Percentiles rank a stretch among this genome's conserved stretches.
Evolutionary conservation across 1,140 invertebrate genomes (phyloP).

Genomic region (Nasonia longicornis): DNA sequence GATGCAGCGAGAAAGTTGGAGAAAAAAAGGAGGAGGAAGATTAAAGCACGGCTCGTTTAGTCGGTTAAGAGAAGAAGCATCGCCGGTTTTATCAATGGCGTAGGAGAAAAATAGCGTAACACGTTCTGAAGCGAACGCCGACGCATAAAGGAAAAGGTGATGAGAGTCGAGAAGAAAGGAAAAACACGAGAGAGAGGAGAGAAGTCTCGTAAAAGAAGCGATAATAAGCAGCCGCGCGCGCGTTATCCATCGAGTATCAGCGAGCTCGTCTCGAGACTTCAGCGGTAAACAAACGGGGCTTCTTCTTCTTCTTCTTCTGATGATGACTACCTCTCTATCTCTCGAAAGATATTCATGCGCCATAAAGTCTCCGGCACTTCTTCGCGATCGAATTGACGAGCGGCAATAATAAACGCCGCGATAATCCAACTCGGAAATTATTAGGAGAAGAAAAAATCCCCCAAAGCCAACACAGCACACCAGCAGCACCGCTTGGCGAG

Average conservation of each 20-base stretch:
- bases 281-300: constrained; percentile 20
- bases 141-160: not conserved
- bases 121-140: not conserved
- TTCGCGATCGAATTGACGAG: not conserved
- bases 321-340: not conserved
- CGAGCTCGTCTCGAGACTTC: constrained; percentile 45
- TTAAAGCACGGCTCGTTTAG: not conserved
- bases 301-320: not conserved
- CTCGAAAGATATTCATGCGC: constrained; percentile 58
- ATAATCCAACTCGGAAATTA: not conserved
- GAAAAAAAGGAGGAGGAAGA: not conserved
- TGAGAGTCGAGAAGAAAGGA: constrained; percentile 21
- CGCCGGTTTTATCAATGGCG: not conserved
- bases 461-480: not conserved
- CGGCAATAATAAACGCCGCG: not conserved
- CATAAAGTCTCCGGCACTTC: constrained; percentile 53
- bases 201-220: constrained; percentile 28
- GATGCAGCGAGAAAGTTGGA: not conserved
- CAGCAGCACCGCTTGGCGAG: no score
- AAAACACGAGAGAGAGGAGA: constrained; percentile 17
- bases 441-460: not conserved
- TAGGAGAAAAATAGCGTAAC: not conserved
- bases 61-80: constrained; percentile 17
- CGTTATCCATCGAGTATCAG: constrained; percentile 36
- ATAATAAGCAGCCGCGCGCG: constrained; percentile 20